A percentile compares a stretch with the other conserved stretches of the same genome.
Evolutionary conservation across 2,797 vertebrate species (phyloP).

Genomic region (Melanogrammus aeglefinus): DNA sequence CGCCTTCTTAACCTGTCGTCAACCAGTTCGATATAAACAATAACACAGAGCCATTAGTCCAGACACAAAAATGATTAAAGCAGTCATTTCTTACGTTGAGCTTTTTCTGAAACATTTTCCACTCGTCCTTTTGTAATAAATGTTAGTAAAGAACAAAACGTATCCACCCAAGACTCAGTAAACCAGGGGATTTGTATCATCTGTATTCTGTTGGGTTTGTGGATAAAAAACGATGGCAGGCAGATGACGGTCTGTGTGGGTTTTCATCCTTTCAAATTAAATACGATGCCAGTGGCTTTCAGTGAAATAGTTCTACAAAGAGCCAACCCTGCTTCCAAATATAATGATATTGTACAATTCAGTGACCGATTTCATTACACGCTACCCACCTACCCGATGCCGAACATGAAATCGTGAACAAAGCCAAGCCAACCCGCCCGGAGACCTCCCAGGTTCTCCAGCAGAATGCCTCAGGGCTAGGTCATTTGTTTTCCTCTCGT

Average conservation of each 20-base stretch:
- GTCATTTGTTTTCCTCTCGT: slow-evolving; percentile 16
- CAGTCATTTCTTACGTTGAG: neutral
- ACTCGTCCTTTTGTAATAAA: neutral
- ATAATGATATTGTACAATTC: neutral
- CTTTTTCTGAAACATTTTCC: neutral
- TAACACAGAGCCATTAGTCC: neutral
- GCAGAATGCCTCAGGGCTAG: neutral
- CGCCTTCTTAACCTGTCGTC: slow-evolving; percentile 91
- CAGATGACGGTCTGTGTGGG: neutral
- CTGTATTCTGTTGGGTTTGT: neutral
- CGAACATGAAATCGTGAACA: neutral
- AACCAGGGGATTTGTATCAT: neutral
- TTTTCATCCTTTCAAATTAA: neutral
- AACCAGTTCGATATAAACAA: slow-evolving; percentile 20
- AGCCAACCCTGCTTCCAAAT: neutral
- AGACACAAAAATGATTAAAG: neutral
- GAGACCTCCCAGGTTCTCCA: neutral
- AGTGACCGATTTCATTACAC: neutral
- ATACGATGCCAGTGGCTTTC: neutral
- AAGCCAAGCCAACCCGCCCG: neutral
- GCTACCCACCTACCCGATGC: neutral
- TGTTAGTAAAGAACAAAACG: neutral
- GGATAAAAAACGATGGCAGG: neutral
- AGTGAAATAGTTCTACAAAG: neutral
- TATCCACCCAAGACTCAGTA: neutral